Evolutionary conservation across 53 echinoderm and acorn worm species (phyloP).

Genomic region (Holothuria scabra): DNA sequence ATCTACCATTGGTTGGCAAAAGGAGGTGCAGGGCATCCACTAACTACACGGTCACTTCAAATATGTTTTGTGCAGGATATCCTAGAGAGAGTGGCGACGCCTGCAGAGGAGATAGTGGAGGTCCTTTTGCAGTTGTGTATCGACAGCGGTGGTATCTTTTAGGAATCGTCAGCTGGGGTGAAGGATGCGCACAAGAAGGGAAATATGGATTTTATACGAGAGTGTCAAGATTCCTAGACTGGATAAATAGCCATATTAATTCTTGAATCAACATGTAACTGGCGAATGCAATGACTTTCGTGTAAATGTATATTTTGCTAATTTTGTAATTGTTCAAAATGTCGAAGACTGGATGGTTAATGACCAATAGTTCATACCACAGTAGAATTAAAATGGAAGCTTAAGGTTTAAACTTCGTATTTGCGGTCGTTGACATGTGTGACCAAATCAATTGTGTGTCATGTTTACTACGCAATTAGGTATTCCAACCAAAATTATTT

Average conservation of each 20-base stretch:
- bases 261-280: not conserved
- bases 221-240: conserved; percentile 55
- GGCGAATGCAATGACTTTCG: too few relatives aligned
- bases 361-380: too few relatives aligned
- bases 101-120: conserved; percentile 92
- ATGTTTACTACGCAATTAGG: too few relatives aligned
- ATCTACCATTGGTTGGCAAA: conserved; percentile 63
- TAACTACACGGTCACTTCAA: conserved; percentile 43
- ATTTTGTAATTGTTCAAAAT: too few relatives aligned
- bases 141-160: conserved; percentile 75
- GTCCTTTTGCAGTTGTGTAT: conserved; percentile 68
- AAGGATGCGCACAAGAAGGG: conserved; percentile 79
- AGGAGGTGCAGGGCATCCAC: conserved; percentile 63
- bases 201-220: conserved; percentile 94
- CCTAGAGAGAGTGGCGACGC: conserved; percentile 71
- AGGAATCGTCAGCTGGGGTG: conserved; percentile 94
- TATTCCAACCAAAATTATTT: too few relatives aligned
- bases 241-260: conserved; percentile 56
- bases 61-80: conserved; percentile 96
- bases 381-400: too few relatives aligned
- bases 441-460: too few relatives aligned
- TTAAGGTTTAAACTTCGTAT: too few relatives aligned
- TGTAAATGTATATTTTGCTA: too few relatives aligned
- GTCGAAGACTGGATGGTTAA: too few relatives aligned
- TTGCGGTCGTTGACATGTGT: too few relatives aligned